Base-by-base conservation (phyloP, 2,113 vertebrate species). In the Osmerus eperlanus region DNA sequence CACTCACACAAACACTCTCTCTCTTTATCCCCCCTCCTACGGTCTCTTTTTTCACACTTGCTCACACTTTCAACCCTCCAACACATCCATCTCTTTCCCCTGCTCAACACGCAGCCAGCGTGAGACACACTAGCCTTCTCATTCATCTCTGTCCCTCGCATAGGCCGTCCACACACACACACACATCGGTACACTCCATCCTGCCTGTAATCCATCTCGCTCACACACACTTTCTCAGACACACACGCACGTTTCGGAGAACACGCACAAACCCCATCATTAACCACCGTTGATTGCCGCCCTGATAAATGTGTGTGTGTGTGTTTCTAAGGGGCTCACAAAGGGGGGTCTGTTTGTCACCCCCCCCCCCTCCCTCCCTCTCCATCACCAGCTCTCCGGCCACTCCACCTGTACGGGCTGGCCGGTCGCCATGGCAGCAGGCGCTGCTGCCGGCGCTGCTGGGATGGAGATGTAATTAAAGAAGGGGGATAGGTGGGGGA, bases 401-500 rank as follows among this genome's bases (percentile, higher is more conserved):
- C 86, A 85, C 77, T 88, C 90, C 90, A 91, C 87, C 90, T 92
- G 88, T 91, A 90, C 83, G 86, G 79, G 82, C 85, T 88, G 84
- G 86, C 84, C 77, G 70, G 88, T 86, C 76, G 83, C 89, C 88
- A 91, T 89, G 85, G 83, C 77, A 90, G 89, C 88, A 81, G 85
- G 88, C 88, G 66, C 86, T 84, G 86, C 85, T 84, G 86, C 86
- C 86, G 88, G 86, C 69, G 78, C 81, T 84, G 75, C 84, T 78
- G 79, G 78, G 84, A 79, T 74, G 75, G 82, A 88, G 81, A 85
- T 84, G 80, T 81, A 87, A 91, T 86, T 86, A 89, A 87, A 83
- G 81, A 47, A 83, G 65, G 75, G 53, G 70, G 80, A 85, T 81
- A 83, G 86, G 84, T 86, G 65, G 52, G 13, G 84, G 82, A 89